Evolutionary conservation across 2,888 invertebrate genomes (phyloP), one percentile per base, ranked within the genome.

Genomic region (Aporophyla nigra): DNA sequence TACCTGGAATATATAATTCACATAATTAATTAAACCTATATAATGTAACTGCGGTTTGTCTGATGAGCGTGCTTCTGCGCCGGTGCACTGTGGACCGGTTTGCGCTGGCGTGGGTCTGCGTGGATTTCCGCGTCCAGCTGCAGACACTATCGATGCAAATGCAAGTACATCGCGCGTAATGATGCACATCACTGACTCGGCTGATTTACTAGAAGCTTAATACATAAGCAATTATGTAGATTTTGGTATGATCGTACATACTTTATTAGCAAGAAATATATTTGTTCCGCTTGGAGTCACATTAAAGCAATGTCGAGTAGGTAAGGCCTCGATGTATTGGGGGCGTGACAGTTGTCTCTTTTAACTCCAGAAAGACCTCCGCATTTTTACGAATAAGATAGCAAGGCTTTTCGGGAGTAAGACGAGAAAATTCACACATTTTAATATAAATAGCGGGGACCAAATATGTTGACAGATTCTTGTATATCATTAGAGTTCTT

Each of bases 191-290:
- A 56, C 33, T 19, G 62, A 12, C 43, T 54, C 58, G 24, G 54
- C 12, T 56, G 61, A 40, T 53, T 53, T 54, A 51, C 33, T 54
- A 46, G 19, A 46, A 33, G 24, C 33, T 62, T 70, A 73, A 63
- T 82, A 43, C 73, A 71, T 59, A 71, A 56, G 40, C 43, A 78
- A 78, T 78, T 74, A 74, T 74, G 67, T 49, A 62, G 19, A 74
- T 63, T 49, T 54, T 56, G 27, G 16, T 63, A 65, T 74, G 59
- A 74, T 78, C 56, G 65, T 56, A 33, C 19, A 73, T 56, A 33
- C 19, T 73, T 16, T 71, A 66, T 43, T 53, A 33, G 14, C 68
- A 83, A 58, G 51, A 59, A 65, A 69, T 69, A 33, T 27, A 49
- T 68, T 53, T 16, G 16, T 71, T 67, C 19, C 27, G 46, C 61